Evolutionary conservation across 2,888 invertebrate species (phyloP).

Genomic region (Torymus aiolomorphi): DNA sequence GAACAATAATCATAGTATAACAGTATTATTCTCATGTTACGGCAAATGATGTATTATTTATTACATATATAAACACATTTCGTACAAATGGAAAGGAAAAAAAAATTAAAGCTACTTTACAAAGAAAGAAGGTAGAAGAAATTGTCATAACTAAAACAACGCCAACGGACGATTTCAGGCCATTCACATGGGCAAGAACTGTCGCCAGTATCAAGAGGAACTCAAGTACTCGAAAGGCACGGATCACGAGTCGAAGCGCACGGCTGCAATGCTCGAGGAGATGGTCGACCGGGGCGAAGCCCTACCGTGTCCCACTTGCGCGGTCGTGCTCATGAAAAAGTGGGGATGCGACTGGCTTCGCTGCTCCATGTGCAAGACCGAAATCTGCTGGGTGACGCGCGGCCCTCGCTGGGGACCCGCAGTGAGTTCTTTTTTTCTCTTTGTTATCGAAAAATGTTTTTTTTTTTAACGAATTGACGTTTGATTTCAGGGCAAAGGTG

Average conservation of each 20-base stretch:
- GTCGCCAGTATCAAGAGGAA: conserved; percentile 86
- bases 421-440: conserved; percentile 77
- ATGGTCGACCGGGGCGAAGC: conserved; percentile 90
- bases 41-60: too few species aligned
- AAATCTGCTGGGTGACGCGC: too few species aligned
- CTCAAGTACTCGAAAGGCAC: conserved; percentile 81
- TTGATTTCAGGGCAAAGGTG: conserved; percentile 83
- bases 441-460: background rate
- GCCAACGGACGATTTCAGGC: conserved; percentile 76
- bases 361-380: too few species aligned
- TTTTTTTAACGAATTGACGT: conserved; percentile 32
- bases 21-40: too few species aligned
- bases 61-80: too few species aligned
- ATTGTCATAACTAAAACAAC: too few species aligned
- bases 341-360: conserved; percentile 96
- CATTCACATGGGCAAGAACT: conserved; percentile 87
- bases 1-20: too few species aligned
- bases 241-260: conserved; percentile 83
- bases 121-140: too few species aligned
- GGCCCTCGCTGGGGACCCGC: conserved; percentile 81
- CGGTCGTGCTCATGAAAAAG: conserved; percentile 92
- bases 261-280: conserved; percentile 87
- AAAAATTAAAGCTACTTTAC: background rate
- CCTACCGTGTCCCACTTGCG: conserved; percentile 90
- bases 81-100: background rate